Conservation (phyloP, 2,113 vertebrate species). For the Lagopus leucura region DNA sequence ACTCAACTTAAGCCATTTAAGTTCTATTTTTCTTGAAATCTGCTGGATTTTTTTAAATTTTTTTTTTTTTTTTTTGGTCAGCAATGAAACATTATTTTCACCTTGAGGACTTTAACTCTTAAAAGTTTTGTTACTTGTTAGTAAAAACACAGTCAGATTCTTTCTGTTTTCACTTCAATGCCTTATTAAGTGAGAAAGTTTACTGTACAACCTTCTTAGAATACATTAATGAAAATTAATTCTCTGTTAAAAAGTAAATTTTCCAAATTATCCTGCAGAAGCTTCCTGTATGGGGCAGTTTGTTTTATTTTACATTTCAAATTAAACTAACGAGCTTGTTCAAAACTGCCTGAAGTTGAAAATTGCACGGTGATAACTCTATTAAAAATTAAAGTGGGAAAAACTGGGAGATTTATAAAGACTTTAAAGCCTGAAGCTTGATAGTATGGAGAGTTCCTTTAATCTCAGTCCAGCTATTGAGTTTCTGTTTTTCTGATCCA, state of each 20-base stretch:
- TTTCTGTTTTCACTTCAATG: neutral
- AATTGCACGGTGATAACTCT: neutral
- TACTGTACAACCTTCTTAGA: neutral
- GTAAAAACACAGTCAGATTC: neutral
- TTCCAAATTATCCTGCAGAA: conserved; percentile 24
- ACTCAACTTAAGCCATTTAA: conserved; percentile 10
- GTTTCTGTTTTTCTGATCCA: neutral
- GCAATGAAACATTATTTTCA: neutral
- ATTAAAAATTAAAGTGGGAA: neutral
- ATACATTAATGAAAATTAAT: conserved; percentile 27
- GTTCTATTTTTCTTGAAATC: conserved; percentile 26
- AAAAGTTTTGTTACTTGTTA: neutral
- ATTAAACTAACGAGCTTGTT: conserved; percentile 49
- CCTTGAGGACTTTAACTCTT: neutral
- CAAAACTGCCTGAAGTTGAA: conserved; percentile 33
- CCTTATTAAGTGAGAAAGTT: neutral
- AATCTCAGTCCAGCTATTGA: neutral
- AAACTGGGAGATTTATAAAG: neutral
- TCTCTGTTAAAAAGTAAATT: neutral
- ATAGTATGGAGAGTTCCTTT: neutral
- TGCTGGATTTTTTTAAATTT: neutral
- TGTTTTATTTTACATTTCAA: conserved; percentile 48
- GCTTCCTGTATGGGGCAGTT: neutral
- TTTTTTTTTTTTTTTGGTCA: neutral
- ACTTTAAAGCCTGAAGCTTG: neutral